A percentile compares a stretch with the other conserved stretches of the same genome.
Evolutionary conservation across 2,113 vertebrate genomes (phyloP).

Genomic region (Casuarius casuarius): DNA sequence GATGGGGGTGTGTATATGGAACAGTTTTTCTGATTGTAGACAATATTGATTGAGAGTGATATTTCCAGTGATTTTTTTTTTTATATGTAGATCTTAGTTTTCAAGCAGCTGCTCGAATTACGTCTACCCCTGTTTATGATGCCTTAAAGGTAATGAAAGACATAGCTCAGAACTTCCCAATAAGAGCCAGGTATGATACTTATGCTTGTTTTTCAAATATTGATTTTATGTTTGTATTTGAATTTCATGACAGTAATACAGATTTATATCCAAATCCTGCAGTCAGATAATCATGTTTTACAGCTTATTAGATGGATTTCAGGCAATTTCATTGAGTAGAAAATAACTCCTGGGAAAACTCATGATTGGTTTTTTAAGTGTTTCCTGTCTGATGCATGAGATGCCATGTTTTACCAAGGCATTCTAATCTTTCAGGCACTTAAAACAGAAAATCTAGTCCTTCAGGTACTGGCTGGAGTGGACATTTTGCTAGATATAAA

Average conservation of each 20-base stretch:
- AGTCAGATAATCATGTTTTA: background rate
- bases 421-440: background rate
- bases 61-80: background rate
- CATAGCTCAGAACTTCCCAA: slow-evolving; percentile 94
- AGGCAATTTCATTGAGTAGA: background rate
- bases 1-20: background rate
- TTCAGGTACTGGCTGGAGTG: background rate
- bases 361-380: background rate
- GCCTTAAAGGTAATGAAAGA: slow-evolving; percentile 92
- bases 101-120: slow-evolving; percentile 90
- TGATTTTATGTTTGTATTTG: background rate
- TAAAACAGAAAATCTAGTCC: background rate
- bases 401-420: background rate
- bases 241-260: background rate
- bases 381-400: background rate
- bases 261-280: background rate
- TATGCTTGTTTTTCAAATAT: slow-evolving; percentile 1
- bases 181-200: slow-evolving; percentile 89
- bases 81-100: slow-evolving; percentile 90
- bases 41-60: background rate
- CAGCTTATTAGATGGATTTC: background rate
- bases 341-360: background rate
- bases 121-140: slow-evolving; percentile 87
- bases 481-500: background rate
- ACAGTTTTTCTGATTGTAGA: background rate